Evolutionary conservation across 2,113 vertebrate species (phyloP).

Genomic region (Engraulis encrasicolus): DNA sequence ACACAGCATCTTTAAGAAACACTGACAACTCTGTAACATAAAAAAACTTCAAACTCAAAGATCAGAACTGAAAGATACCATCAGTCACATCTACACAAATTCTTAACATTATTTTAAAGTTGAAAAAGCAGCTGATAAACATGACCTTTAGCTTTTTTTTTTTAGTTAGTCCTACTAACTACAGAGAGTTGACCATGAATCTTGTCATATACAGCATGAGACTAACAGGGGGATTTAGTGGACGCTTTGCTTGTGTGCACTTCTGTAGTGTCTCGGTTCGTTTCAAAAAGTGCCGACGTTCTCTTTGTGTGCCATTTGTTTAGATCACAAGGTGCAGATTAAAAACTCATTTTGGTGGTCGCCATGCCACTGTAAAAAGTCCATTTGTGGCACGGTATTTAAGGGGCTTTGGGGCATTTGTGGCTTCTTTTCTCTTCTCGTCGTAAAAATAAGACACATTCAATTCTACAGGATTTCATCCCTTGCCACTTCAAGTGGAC

Average conservation of each 20-base stretch:
- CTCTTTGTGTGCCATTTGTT: slow-evolving; percentile 1
- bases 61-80: neutral
- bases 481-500: slow-evolving; percentile 4
- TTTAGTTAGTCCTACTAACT: neutral
- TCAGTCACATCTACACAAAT: neutral
- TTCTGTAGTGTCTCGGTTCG: neutral
- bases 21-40: neutral
- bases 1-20: neutral
- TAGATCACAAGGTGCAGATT: neutral
- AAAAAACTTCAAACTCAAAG: neutral
- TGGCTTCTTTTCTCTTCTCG: neutral
- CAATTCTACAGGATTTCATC: neutral
- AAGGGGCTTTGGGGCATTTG: neutral
- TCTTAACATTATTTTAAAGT: neutral
- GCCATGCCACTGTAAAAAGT: neutral
- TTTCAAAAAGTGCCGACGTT: neutral
- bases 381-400: neutral
- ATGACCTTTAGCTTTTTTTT: neutral
- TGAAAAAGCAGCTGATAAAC: neutral
- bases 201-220: neutral
- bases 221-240: neutral
- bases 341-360: neutral
- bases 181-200: neutral
- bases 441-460: slow-evolving; percentile 13
- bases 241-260: slow-evolving; percentile 2